phyloP scores from a whole-genome alignment of 2,888 invertebrate genomes.

The Thereva nobilitata region DNA sequence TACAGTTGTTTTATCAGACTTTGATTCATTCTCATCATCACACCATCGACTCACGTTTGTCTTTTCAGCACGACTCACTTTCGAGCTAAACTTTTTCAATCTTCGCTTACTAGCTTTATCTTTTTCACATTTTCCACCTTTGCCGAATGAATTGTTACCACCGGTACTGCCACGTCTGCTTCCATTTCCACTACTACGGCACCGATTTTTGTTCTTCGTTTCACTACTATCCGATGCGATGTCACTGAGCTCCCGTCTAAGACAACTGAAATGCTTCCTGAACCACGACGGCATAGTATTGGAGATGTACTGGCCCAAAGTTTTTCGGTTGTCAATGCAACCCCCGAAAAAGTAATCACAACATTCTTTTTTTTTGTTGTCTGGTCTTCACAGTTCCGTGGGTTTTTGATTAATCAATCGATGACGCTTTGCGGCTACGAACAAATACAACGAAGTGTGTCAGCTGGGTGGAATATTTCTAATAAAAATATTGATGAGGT shows the following conservation, averaged over 20 bases:
- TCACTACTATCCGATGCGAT: slow-evolving; percentile 29
- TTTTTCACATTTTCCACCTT: background rate
- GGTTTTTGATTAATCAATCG: too few relatives aligned
- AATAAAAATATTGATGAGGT: too few relatives aligned
- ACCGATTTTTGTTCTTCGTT: slow-evolving; percentile 3
- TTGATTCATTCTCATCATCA: slow-evolving; percentile 6
- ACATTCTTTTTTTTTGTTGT: background rate
- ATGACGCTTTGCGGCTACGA: too few relatives aligned
- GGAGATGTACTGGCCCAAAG: slow-evolving; percentile 11
- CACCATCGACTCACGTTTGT: slow-evolving; percentile 21
- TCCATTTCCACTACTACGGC: background rate
- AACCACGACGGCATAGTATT: slow-evolving; percentile 44
- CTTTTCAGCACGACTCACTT: slow-evolving; percentile 27
- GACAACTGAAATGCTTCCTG: slow-evolving; percentile 46
- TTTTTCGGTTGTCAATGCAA: slow-evolving; percentile 9
- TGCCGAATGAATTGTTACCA: too few relatives aligned
- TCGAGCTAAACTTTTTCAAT: slow-evolving; percentile 25
- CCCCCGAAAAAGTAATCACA: slow-evolving; percentile 10
- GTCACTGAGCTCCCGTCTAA: slow-evolving; percentile 45
- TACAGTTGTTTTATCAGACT: background rate
- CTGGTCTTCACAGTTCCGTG: too few relatives aligned
- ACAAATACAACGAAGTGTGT: too few relatives aligned
- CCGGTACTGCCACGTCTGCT: background rate
- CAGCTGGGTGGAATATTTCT: too few relatives aligned
- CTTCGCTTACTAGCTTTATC: slow-evolving; percentile 27